Evolutionary conservation across 2,888 invertebrate species (phyloP), one percentile per base, ranked within the genome.

Genomic region (Pimpla rufipes): DNA sequence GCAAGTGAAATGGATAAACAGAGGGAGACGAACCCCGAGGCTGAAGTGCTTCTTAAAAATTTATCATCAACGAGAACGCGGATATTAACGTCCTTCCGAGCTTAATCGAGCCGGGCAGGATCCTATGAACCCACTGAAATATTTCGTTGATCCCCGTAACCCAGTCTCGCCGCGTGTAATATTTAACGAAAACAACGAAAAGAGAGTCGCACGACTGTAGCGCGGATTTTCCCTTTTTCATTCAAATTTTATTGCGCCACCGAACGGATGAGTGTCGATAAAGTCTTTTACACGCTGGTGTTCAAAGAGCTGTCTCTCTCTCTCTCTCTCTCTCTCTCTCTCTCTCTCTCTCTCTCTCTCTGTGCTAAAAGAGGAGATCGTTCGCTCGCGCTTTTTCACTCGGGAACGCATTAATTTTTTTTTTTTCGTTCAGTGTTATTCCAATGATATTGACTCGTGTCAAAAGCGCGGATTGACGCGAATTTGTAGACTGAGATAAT

Each of bases 21-120:
- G 78, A 78, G 29, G 74, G 59, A 23, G 71, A 47, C 47, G 23
- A 74, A 29, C 29, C 29, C 42, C 35, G 59, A 42, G 50, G 47
- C 71, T 18, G 21, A 67, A 83, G 83, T 83, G 81, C 81, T 81
- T 47, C 42, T 81, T 70, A 68, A 84, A 84, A 74, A 81, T 84
- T 84, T 81, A 84, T 74, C 64, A 78, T 78, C 74, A 81, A 78
- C 62, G 18, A 40, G 77, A 66, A 55, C 29, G 29, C 29, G 55
- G 70, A 66, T 75, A 59, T 66, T 59, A 70, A 81, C 73, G 57
- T 45, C 37, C 8, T 71, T 42, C 13, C 29, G 29, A 23, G 42
- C 16, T 21, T 42, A 11, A 50, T 37, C 42, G 45, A 7, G 42
- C 6, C 66, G 23, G 21, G 45, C n/a, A n/a, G 6, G 66, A 23